Percentiles rank a stretch among this genome's conserved stretches.
Evolutionary conservation across 2,888 invertebrate species (phyloP).

Genomic region (Trilocha varians): DNA sequence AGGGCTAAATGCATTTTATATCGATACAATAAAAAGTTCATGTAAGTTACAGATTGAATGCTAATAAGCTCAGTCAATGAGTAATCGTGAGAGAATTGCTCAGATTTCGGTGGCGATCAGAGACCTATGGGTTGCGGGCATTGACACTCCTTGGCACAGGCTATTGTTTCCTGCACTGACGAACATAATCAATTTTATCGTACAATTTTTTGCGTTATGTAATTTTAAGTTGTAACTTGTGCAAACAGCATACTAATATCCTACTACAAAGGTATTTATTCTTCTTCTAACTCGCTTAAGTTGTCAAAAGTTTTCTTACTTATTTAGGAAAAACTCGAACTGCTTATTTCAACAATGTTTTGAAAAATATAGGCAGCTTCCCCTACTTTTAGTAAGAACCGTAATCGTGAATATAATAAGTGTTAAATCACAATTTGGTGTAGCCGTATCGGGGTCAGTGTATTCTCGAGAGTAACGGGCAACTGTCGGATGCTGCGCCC

Average conservation of each 20-base stretch:
- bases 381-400: neutral
- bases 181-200: conserved; percentile 1
- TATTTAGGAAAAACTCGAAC: too few species aligned
- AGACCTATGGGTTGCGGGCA: conserved; percentile 23
- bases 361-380: neutral
- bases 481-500: conserved; percentile 44
- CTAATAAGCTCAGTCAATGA: conserved; percentile 30
- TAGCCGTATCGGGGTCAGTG: conserved; percentile 54
- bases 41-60: conserved; percentile 11
- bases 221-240: neutral
- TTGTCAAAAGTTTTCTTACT: too few species aligned
- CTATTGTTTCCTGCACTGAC: conserved; percentile 19
- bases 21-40: neutral
- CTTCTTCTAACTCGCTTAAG: too few species aligned
- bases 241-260: neutral
- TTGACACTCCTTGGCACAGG: conserved; percentile 33
- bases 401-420: conserved; percentile 15
- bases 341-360: too few species aligned
- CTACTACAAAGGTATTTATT: too few species aligned
- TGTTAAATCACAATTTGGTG: conserved; percentile 33
- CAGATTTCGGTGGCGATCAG: conserved; percentile 30
- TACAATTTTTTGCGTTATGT: neutral
- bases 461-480: conserved; percentile 49
- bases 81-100: conserved; percentile 28
- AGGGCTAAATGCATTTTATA: neutral